Conservation (phyloP, 1,140 invertebrate genomes). For the Orussus abietinus region DNA sequence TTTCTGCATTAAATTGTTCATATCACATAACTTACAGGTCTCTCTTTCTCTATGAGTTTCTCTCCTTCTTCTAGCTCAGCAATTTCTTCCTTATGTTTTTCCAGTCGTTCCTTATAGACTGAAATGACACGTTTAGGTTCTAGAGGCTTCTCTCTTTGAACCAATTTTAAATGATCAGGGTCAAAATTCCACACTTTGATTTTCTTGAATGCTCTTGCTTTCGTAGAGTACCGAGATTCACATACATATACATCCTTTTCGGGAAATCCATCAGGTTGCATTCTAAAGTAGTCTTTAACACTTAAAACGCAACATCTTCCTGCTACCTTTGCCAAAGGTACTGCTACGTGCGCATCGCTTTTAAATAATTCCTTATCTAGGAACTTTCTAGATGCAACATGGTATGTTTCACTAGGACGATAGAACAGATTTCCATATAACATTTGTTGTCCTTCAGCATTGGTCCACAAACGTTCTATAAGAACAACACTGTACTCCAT, state of each 20-base stretch:
- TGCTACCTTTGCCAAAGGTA: conserved; percentile 82
- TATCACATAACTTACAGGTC: conserved; percentile 58
- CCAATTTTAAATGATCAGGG: conserved; percentile 63
- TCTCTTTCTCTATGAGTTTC: conserved; percentile 73
- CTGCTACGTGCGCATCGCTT: conserved; percentile 80
- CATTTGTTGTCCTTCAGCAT: conserved; percentile 78
- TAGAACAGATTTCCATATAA: conserved; percentile 74
- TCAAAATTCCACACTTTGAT: conserved; percentile 85
- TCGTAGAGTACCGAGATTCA: conserved; percentile 89
- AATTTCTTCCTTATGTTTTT: conserved; percentile 87
- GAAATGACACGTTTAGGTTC: conserved; percentile 86
- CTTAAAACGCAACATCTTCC: conserved; percentile 92
- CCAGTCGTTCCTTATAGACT: conserved; percentile 86
- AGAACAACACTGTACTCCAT: conserved; percentile 81
- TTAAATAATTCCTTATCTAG: conserved; percentile 95
- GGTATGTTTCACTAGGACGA: conserved; percentile 90
- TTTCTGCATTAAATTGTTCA: conserved; percentile 10
- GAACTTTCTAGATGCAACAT: conserved; percentile 92
- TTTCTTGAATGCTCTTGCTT: conserved; percentile 86
- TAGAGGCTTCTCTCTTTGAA: conserved; percentile 68
- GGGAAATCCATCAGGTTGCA: conserved; percentile 78
- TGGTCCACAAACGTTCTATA: conserved; percentile 85
- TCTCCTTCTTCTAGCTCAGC: conserved; percentile 80
- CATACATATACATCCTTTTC: conserved; percentile 97
- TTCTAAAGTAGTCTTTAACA: conserved; percentile 93